A percentile compares a stretch with the other conserved stretches of the same genome.
Evolutionary conservation across 2,888 invertebrate species (phyloP).

Genomic region (Noctua fimbriata): DNA sequence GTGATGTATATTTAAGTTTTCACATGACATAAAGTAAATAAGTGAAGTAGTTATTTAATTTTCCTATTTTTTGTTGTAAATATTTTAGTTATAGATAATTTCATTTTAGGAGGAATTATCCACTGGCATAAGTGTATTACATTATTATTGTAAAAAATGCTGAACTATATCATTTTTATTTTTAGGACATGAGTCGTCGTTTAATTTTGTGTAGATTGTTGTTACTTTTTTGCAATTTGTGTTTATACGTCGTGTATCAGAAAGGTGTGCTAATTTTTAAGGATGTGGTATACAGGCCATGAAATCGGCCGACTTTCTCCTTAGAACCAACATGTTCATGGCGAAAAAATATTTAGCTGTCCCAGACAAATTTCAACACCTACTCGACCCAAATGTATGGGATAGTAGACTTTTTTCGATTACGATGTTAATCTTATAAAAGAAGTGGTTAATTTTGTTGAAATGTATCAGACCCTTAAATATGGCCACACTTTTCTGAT

Average conservation of each 20-base stretch:
- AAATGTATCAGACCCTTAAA: not conserved
- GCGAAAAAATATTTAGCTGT: not conserved
- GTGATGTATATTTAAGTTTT: constrained; percentile 81
- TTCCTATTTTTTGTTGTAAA: constrained; percentile 82
- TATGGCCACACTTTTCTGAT: not conserved
- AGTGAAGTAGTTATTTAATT: constrained; percentile 70
- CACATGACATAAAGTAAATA: constrained; percentile 83
- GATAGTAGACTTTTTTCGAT: not conserved
- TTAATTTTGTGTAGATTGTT: constrained; percentile 24
- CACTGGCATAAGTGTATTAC: constrained; percentile 58
- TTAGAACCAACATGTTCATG: not conserved
- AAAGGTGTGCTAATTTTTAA: not conserved
- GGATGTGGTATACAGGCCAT: not conserved
- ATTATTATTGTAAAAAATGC: constrained; percentile 54
- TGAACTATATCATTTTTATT: constrained; percentile 42
- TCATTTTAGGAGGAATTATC: constrained; percentile 62
- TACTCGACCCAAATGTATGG: not conserved
- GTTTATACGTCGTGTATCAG: constrained; percentile 8
- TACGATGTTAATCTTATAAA: not conserved
- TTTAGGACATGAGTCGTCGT: constrained; percentile 18
- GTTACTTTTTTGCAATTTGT: constrained; percentile 19
- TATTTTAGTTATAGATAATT: constrained; percentile 73
- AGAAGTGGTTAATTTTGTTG: not conserved
- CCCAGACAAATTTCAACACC: not conserved
- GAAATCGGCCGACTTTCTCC: not conserved